Base-by-base conservation (phyloP, 2,888 invertebrate genomes). In the Pristionchus entomophagus region DNA sequence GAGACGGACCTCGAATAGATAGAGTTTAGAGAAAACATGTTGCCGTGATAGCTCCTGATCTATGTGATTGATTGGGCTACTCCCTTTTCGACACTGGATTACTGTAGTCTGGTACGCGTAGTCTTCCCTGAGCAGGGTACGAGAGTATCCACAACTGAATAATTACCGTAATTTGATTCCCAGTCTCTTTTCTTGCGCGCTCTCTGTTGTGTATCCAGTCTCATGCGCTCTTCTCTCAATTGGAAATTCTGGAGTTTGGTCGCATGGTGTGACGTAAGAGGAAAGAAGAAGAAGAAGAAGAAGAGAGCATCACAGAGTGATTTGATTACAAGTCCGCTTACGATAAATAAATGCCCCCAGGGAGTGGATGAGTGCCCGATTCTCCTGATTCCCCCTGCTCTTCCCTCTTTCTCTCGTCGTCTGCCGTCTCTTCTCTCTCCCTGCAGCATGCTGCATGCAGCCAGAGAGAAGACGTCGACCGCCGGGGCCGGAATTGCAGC, bases 271-370 rank as follows among this genome's bases (percentile, higher is more conserved):
- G 41, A 26, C 73, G 73, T 73, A 41, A 73, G 41, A 41, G 45
- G 5, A 22, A n/a, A 4, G 26, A 73, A 73, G 41, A 73, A 5
- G 41, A 12, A 73, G n/a, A 45, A n/a, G 41, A n/a, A n/a, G n/a
- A n/a, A n/a, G n/a, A n/a, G n/a, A n/a, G n/a, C n/a, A n/a, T n/a
- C 73, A 73, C 41, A 45, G 38, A 45, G 45, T 45, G 8, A 73
- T 73, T n/a, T 35, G n/a, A 73, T 73, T 73, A 73, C 65, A 65
- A 32, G 35, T 35, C 35, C 65, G 65, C 65, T 65, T 65, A 65
- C 65, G 65, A 65, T 65, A 65, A 45, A 73, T 73, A 65, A 45
- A 73, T 73, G n/a, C 73, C 73, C 73, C 19, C 10, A 41, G 41
- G 73, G 41, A 26, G 45, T 41, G 41, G 19, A 73, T 41, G n/a